Evolutionary conservation across 35 echinoderm and acorn worm species (phyloP).

Genomic region (Acanthaster planci): DNA sequence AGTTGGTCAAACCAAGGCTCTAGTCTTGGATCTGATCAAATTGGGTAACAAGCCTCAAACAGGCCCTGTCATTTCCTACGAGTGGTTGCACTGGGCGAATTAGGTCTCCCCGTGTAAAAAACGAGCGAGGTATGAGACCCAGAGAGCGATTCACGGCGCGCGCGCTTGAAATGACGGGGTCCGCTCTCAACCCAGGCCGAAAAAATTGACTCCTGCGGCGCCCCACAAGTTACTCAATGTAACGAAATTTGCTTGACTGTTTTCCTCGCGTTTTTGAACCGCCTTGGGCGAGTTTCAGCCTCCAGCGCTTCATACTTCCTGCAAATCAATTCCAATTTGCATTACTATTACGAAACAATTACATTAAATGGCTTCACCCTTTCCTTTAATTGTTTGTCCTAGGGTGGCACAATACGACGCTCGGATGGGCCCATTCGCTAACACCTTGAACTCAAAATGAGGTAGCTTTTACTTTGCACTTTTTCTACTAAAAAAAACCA

Average conservation of each 20-base stretch:
- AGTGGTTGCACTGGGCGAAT: background rate
- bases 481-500: background rate
- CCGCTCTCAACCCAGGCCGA: conserved; percentile 1
- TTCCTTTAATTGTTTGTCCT: conserved; percentile 22
- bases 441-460: conserved; percentile 8
- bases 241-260: conserved; percentile 20
- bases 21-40: background rate
- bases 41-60: background rate
- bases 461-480: background rate
- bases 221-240: conserved; percentile 25
- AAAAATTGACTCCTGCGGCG: conserved; percentile 21
- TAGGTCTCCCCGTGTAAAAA: background rate
- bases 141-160: background rate
- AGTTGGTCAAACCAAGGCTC: background rate
- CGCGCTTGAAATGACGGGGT: conserved; percentile 3
- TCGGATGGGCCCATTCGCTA: background rate
- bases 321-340: conserved; percentile 31
- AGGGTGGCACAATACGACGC: conserved; percentile 21
- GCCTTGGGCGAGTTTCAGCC: background rate
- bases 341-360: conserved; percentile 34
- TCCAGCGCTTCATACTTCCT: conserved; percentile 9
- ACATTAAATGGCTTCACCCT: conserved; percentile 22
- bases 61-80: background rate
- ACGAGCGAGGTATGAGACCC: background rate
- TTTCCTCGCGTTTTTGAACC: background rate